phyloP scores from a whole-genome alignment of 2,888 invertebrate genomes.

The Galeopsomyia nigrocyanea region DNA sequence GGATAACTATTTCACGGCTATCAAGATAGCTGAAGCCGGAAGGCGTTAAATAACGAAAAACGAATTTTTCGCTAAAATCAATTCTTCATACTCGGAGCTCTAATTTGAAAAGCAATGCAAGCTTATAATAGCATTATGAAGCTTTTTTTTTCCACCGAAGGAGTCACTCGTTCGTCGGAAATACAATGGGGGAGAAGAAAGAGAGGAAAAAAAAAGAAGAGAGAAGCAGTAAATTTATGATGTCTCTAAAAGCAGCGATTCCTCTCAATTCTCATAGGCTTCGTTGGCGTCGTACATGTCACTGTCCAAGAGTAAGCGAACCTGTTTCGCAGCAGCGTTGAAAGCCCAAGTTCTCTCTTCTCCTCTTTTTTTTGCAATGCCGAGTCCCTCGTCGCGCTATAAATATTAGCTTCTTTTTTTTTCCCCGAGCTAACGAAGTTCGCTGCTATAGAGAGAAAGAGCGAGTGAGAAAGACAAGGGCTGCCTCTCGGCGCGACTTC shows the following conservation, averaged over 20 bases:
- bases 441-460: conserved; percentile 47
- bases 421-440: conserved; percentile 50
- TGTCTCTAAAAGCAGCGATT: neutral
- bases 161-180: too few species aligned
- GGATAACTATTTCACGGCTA: too few species aligned
- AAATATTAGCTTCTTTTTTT: conserved; percentile 32
- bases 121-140: too few species aligned
- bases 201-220: too few species aligned
- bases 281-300: conserved; percentile 44
- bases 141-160: too few species aligned
- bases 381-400: conserved; percentile 18
- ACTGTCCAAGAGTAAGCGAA: conserved; percentile 39
- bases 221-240: neutral
- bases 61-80: too few species aligned
- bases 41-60: too few species aligned
- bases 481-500: conserved; percentile 44
- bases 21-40: too few species aligned
- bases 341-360: too few species aligned
- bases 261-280: conserved; percentile 8
- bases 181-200: too few species aligned
- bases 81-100: too few species aligned
- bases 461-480: neutral
- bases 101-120: too few species aligned
- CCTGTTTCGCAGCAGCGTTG: conserved; percentile 18
- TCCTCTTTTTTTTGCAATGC: conserved; percentile 17